Evolutionary conservation across 2,888 invertebrate genomes (phyloP).

Genomic region (Andrena hattorfiana): DNA sequence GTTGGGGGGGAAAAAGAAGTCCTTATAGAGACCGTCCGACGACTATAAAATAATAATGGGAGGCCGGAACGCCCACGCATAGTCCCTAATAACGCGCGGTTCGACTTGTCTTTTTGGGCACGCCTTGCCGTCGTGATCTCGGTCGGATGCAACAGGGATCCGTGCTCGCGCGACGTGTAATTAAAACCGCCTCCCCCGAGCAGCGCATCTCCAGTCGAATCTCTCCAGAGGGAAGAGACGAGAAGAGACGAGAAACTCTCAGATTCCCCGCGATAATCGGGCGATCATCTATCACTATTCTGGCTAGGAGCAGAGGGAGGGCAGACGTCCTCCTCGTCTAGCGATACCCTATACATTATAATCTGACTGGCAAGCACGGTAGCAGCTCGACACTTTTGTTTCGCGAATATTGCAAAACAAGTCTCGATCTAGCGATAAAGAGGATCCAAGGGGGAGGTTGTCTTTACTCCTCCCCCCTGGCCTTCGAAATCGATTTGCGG

Average conservation of each 20-base stretch:
- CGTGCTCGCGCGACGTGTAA: constrained; percentile 64
- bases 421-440: constrained; percentile 4
- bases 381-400: constrained; percentile 23
- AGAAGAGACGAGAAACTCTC: constrained; percentile 51
- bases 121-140: constrained; percentile 50
- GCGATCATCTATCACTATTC: constrained; percentile 48
- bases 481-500: constrained; percentile 18
- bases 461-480: too few species aligned
- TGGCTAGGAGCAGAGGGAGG: constrained; percentile 11
- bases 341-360: constrained; percentile 27
- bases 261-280: constrained; percentile 48
- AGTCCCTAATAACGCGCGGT: constrained; percentile 63
- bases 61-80: constrained; percentile 63
- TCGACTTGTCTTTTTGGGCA: constrained; percentile 60
- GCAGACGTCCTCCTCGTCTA: not conserved
- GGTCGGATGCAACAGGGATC: not conserved
- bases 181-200: constrained; percentile 70
- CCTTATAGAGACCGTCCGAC: constrained; percentile 34
- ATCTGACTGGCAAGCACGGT: constrained; percentile 21
- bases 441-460: constrained; percentile 22
- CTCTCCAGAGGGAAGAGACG: constrained; percentile 18
- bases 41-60: constrained; percentile 71
- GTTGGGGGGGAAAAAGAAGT: not conserved
- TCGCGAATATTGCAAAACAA: constrained; percentile 9
- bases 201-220: constrained; percentile 31